phyloP scores from a whole-genome alignment of 1,140 invertebrate species.

The Calliphora vicina region DNA sequence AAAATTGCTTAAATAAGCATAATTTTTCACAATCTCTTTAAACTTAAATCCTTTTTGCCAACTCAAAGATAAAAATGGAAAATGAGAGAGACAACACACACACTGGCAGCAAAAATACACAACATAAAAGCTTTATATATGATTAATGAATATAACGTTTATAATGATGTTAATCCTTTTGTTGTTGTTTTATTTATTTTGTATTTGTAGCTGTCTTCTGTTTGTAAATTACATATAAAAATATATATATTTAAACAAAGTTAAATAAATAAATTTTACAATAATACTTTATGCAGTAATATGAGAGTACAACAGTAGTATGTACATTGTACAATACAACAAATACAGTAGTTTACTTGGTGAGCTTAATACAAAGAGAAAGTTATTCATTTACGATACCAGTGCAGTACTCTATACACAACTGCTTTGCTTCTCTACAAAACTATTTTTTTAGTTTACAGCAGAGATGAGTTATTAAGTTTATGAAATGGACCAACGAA shows the following conservation, averaged over 20 bases:
- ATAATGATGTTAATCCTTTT: conserved; percentile 21
- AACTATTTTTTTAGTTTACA: too few relatives aligned
- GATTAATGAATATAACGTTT: conserved; percentile 18
- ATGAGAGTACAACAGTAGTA: background rate
- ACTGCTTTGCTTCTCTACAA: too few relatives aligned
- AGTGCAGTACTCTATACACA: too few relatives aligned
- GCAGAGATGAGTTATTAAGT: too few relatives aligned
- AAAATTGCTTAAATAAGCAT: background rate
- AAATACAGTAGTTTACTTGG: too few relatives aligned
- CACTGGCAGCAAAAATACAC: background rate
- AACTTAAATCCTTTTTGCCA: background rate
- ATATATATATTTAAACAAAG: background rate
- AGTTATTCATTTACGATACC: too few relatives aligned
- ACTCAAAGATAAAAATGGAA: background rate
- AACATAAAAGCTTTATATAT: conserved; percentile 23
- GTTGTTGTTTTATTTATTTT: too few relatives aligned
- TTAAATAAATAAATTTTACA: background rate
- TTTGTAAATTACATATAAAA: background rate
- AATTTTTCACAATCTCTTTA: background rate
- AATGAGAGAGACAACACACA: background rate
- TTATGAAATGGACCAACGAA: too few relatives aligned
- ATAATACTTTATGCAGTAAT: background rate
- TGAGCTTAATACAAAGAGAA: too few relatives aligned
- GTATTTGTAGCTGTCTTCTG: background rate
- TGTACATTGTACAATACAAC: background rate